Conservation (phyloP, 2,888 invertebrate genomes). For the Chrysotoxum bicinctum region DNA sequence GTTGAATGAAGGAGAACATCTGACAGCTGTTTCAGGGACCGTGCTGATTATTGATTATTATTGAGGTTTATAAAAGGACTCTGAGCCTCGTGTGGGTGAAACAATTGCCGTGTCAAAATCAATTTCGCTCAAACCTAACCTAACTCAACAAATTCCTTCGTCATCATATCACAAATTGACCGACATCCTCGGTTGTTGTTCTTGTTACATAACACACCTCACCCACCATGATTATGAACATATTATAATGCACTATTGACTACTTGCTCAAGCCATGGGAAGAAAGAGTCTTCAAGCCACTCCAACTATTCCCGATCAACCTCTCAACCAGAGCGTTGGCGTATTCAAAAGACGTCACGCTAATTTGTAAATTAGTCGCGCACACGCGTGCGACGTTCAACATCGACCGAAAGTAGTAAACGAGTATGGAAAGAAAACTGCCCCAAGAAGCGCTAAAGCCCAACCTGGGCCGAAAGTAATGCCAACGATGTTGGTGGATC, state of each 20-base stretch:
- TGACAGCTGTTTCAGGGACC: no score
- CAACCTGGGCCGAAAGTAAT: slow-evolving; percentile 39
- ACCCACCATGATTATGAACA: background rate
- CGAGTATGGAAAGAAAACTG: slow-evolving; percentile 22
- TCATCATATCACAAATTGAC: slow-evolving; percentile 39
- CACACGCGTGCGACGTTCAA: slow-evolving; percentile 65
- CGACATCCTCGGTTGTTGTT: slow-evolving; percentile 38
- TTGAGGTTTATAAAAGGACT: no score
- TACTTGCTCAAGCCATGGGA: background rate
- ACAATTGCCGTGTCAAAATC: background rate
- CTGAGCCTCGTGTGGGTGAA: background rate
- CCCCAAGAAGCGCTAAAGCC: slow-evolving; percentile 45
- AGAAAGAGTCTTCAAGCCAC: slow-evolving; percentile 16
- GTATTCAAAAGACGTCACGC: slow-evolving; percentile 62
- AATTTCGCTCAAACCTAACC: slow-evolving; percentile 1
- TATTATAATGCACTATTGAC: background rate
- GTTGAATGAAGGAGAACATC: no score
- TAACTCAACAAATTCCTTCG: slow-evolving; percentile 45
- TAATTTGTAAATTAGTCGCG: slow-evolving; percentile 73
- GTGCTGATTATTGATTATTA: no score
- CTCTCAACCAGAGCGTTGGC: slow-evolving; percentile 36
- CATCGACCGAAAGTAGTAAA: slow-evolving; percentile 43
- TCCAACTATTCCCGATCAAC: slow-evolving; percentile 20
- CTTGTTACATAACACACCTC: slow-evolving; percentile 42
- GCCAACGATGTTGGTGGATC: background rate